Evolutionary conservation across 2,797 vertebrate genomes (phyloP), one percentile per base, ranked within the genome.

Genomic region (Rousettus madagascariensis): DNA sequence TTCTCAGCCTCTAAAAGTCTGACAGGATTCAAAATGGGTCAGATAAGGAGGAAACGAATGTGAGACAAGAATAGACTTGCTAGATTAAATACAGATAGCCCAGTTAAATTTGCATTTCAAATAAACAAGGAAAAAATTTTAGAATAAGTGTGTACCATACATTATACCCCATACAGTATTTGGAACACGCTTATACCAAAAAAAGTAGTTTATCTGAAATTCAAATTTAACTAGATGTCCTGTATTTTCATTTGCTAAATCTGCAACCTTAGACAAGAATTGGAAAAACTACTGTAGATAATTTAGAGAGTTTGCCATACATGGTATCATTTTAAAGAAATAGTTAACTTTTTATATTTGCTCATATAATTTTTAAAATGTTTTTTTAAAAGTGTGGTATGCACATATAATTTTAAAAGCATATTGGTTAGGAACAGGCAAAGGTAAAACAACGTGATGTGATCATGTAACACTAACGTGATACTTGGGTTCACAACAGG

Each of bases 71-170:
- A 87, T 0, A 93, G 90, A 91, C 30, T 28, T 69, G 49, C 55
- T 84, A 87, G 72, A 90, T 94, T 86, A 96, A 92, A 90, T 69
- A 72, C 33, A 85, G 80, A 74, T 24, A 3, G 8, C 38, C 43
- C 26, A 2, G 38, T 61, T 82, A 80, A 63, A 92, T 85, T 59
- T 93, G 85, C 94, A 96, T 90, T 95, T 96, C 85, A 96, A 94
- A 90, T 78, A 95, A 97, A 87, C n/a, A 75, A 30, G 0, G 43
- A 89, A 63, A 59, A 75, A 10, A 65, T 49, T 41, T 91, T 53
- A 88, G 72, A 59, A 13, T 68, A 86, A 38, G 55, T 79, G 51
- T 65, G 46, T 80, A 65, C 28, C 57, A 11, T 19, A 30, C 55
- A 82, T 53, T 65, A 49, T 6, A 86, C 57, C 33, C 49, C 28